phyloP scores from a whole-genome alignment of 2,888 invertebrate species.

The Melanostoma scalare region DNA sequence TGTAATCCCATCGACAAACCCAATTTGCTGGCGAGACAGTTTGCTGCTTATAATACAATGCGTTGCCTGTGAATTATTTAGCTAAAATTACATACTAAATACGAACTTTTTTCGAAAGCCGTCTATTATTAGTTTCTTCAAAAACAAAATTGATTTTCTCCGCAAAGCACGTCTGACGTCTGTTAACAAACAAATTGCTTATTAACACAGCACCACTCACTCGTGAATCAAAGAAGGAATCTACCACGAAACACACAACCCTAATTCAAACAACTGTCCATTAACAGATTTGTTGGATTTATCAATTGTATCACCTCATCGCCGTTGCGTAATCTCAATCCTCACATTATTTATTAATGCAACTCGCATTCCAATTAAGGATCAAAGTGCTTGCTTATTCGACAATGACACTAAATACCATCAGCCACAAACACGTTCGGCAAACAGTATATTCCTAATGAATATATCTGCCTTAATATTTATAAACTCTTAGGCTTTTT shows the following conservation, averaged over 20 bases:
- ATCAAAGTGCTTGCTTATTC: background rate
- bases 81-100: no score
- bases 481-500: background rate
- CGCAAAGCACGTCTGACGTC: no score
- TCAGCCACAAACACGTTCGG: conserved; percentile 37
- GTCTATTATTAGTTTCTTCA: no score
- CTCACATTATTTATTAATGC: background rate
- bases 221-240: no score
- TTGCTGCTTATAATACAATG: no score
- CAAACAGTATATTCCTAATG: conserved; percentile 21
- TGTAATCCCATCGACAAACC: no score
- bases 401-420: background rate
- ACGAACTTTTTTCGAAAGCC: no score
- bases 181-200: no score
- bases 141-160: no score
- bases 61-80: no score
- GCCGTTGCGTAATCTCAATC: background rate
- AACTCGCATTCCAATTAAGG: background rate
- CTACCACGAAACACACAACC: background rate
- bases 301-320: background rate
- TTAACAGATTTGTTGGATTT: background rate
- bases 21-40: no score
- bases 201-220: no score
- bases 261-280: background rate
- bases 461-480: conserved; percentile 33